Evolutionary conservation across 1,140 invertebrate species (phyloP), one percentile per base, ranked within the genome.

Genomic region (Drosophila suzukii): DNA sequence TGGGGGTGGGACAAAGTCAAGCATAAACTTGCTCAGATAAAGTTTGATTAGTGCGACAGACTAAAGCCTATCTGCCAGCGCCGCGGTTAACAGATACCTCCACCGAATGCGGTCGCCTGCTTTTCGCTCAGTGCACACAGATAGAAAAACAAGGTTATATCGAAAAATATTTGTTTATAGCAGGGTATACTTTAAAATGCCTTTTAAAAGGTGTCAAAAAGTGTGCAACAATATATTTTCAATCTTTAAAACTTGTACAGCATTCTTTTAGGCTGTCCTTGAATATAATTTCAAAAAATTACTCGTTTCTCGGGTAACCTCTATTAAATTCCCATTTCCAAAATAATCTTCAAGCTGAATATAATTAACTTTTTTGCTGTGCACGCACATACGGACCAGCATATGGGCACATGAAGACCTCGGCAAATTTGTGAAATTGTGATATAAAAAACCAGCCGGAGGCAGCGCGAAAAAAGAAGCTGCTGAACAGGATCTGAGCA

Each of bases 371-470:
- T 30, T 13, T 13, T 68, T 71, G 68, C 60, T 43, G 34, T 47
- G 32, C 74, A 24, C 39, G 20, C 56, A 46, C 44, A 34, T 17
- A 32, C n/a, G 32, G 32, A n/a, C 20, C 15, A 8, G 8, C 49
- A 51, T 32, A 51, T 49, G 8, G 47, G 24, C 54, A 56, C 53
- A 57, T 81, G 66, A 59, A 60, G 43, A 66, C 39, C 58, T 62
- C 47, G 66, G 57, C 60, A 60, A 82, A 78, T 82, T 85, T 88
- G 58, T 54, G 65, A 78, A 75, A 78, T 82, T 75, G 65, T 67
- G 51, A 83, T 68, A 76, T 67, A 79, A 67, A 75, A 68, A 82
- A 79, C 73, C 68, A 54, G 72, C 41, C 61, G 57, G 44, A 56
- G 47, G 44, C 75, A 62, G 59, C 61, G 65, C 75, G 63, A 60